Conservation (phyloP, 2,797 vertebrate species). For the Acanthurus leucopareius region DNA sequence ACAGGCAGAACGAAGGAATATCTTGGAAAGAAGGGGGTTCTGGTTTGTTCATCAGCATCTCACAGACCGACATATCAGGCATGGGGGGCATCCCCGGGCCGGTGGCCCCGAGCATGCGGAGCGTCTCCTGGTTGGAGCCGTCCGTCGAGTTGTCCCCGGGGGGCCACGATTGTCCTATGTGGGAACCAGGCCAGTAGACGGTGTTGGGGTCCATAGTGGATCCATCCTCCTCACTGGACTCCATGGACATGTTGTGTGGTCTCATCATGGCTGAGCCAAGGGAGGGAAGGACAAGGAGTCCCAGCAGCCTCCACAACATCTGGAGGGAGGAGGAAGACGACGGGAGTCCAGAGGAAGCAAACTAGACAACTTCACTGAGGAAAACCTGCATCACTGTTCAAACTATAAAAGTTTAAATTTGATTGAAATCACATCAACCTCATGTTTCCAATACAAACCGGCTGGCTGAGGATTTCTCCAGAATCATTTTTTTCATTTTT, state of each 20-base stretch:
- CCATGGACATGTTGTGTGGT: background rate
- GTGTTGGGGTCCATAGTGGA: conserved; percentile 32
- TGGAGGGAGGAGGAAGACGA: conserved; percentile 46
- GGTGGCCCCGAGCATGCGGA: fast-evolving
- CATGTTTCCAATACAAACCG: too few species aligned
- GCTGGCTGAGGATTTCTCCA: too few species aligned
- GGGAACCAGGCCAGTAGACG: background rate
- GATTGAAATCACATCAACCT: too few species aligned
- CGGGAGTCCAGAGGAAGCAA: background rate
- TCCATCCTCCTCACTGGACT: background rate
- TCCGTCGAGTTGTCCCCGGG: background rate
- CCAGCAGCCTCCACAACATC: conserved; percentile 71
- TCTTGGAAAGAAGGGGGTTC: conserved; percentile 62
- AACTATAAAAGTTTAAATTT: background rate
- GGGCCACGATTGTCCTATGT: background rate
- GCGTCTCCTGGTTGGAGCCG: background rate
- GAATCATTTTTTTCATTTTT: too few species aligned
- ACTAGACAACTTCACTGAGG: background rate
- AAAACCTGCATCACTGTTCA: background rate
- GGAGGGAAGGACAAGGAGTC: conserved; percentile 63
- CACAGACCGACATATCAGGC: conserved; percentile 59
- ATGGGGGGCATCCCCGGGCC: fast-evolving
- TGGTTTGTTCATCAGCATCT: conserved; percentile 69
- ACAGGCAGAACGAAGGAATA: conserved; percentile 82
- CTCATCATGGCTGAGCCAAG: conserved; percentile 61